A percentile compares a stretch with the other conserved stretches of the same genome.
Conservation (phyloP, 2,797 vertebrate genomes). For the Xiphorhynchus erythropygius region DNA sequence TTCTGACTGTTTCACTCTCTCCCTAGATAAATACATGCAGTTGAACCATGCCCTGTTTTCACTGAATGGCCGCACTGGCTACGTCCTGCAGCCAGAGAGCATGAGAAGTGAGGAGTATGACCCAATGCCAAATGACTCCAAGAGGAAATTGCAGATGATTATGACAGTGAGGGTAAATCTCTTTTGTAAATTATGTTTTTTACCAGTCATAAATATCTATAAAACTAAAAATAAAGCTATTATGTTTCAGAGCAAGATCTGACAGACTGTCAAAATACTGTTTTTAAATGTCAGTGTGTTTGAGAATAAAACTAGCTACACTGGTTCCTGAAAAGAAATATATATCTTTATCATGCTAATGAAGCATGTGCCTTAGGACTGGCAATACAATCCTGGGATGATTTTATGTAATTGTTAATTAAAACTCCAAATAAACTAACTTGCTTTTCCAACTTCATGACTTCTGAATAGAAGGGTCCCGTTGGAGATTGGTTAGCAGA, state of each 20-base stretch:
- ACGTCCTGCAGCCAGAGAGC: conserved; percentile 90
- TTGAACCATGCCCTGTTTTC: conserved; percentile 92
- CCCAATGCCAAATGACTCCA: conserved; percentile 77
- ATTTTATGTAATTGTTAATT: not conserved
- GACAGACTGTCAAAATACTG: conserved; percentile 55
- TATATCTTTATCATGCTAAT: conserved; percentile 13
- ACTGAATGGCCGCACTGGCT: conserved; percentile 89
- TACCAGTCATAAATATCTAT: conserved; percentile 34
- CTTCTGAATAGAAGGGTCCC: not conserved
- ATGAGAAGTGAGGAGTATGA: conserved; percentile 88
- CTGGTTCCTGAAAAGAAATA: not conserved
- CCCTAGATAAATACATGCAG: conserved; percentile 91
- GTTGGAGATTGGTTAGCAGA: not conserved
- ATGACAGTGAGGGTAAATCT: conserved; percentile 85
- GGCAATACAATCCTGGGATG: not conserved
- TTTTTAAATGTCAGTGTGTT: conserved; percentile 39
- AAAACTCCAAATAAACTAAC: not conserved
- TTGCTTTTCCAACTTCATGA: not conserved
- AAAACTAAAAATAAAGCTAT: conserved; percentile 53
- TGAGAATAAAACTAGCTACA: conserved; percentile 5
- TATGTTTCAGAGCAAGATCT: conserved; percentile 31
- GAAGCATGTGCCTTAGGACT: not conserved
- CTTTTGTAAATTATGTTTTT: not conserved
- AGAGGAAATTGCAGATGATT: conserved; percentile 79
- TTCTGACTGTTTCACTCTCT: not conserved